Percentiles rank a stretch among this genome's conserved stretches.
Conservation (phyloP, 2,113 vertebrate genomes). For the western clawed frog (Xenopus tropicalis) region DNA sequence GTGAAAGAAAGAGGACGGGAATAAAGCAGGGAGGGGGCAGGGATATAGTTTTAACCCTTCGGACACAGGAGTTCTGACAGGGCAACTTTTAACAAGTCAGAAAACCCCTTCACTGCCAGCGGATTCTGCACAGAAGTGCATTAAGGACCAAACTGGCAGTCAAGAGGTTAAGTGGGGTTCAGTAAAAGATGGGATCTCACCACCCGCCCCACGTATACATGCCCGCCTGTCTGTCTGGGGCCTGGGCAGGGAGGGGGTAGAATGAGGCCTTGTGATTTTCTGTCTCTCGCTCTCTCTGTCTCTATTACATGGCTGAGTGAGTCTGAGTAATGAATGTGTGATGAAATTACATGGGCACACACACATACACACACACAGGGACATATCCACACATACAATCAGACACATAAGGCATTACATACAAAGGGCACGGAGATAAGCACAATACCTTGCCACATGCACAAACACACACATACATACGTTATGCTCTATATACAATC, state of each 20-base stretch:
- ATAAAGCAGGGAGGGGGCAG: slow-evolving; percentile 27
- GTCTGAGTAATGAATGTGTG: slow-evolving; percentile 46
- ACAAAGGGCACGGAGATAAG: not conserved
- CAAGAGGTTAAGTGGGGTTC: slow-evolving; percentile 41
- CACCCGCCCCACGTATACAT: slow-evolving; percentile 36
- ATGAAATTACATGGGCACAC: slow-evolving; percentile 44
- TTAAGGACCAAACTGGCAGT: not conserved
- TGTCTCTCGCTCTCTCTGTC: slow-evolving; percentile 46
- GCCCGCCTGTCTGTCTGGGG: slow-evolving; percentile 46
- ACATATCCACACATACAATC: not conserved
- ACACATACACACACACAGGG: slow-evolving; percentile 15
- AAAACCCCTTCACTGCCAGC: slow-evolving; percentile 6
- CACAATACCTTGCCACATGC: not conserved
- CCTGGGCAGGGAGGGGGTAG: slow-evolving; percentile 45
- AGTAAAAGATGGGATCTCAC: slow-evolving; percentile 34
- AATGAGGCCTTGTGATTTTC: slow-evolving; percentile 46
- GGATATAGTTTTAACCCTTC: slow-evolving; percentile 34
- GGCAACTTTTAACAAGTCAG: not conserved
- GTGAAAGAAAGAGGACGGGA: slow-evolving; percentile 40
- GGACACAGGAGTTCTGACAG: not conserved
- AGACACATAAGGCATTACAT: not conserved
- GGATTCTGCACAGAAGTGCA: not conserved
- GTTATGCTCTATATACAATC: not conserved
- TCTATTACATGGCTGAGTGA: slow-evolving; percentile 46
- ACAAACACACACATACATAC: not conserved